phyloP scores from a whole-genome alignment of 2,797 vertebrate genomes.

The Clamator glandarius region DNA sequence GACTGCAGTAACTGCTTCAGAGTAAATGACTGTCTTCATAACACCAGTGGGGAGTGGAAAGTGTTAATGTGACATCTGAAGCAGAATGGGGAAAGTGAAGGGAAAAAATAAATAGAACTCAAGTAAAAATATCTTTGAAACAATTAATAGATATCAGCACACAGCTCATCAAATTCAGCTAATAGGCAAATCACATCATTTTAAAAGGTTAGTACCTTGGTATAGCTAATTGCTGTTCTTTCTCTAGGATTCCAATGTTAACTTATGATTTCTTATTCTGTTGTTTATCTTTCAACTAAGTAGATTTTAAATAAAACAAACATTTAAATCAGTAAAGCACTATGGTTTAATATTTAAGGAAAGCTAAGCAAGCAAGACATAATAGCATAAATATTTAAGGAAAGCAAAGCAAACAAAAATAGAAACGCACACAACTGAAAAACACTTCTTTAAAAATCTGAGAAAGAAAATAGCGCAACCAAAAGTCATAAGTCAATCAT shows the following conservation, averaged over 20 bases:
- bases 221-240: conserved; percentile 8
- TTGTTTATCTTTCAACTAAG: conserved; percentile 21
- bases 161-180: neutral
- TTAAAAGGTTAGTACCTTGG: neutral
- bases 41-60: neutral
- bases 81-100: neutral
- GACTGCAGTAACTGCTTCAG: neutral
- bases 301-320: conserved; percentile 49
- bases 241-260: neutral
- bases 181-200: rapidly evolving
- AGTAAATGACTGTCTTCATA: neutral
- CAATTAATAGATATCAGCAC: rapidly evolving
- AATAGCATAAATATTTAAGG: neutral
- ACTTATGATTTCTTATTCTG: neutral
- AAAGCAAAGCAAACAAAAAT: neutral
- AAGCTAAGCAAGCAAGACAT: neutral
- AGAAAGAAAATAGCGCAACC: neutral
- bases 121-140: neutral
- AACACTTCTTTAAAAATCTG: neutral
- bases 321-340: neutral
- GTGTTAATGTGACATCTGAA: neutral
- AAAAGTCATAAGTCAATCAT: neutral
- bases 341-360: neutral
- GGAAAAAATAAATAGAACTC: neutral
- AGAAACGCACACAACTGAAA: neutral